These are phyloP conservation scores for Lycocerus yunnanus DNA, from an alignment of 2,888 invertebrate genomes.

Conservation along the genomic window DNA sequence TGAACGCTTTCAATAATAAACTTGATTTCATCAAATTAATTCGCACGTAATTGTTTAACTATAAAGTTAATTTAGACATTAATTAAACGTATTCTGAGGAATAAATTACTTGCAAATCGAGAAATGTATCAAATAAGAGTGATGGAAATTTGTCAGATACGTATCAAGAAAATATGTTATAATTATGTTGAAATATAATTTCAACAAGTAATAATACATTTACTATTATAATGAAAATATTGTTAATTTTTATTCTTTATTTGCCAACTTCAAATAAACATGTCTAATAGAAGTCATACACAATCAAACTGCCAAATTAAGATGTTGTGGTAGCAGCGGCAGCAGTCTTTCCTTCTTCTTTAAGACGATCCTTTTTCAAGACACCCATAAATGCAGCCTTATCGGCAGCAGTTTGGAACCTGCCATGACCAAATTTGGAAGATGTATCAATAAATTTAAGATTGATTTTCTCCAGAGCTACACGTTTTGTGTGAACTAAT, in stretches of 20 bases:
- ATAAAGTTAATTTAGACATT: too few relatives aligned
- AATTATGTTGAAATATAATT: too few relatives aligned
- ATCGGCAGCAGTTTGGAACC: conserved; percentile 98
- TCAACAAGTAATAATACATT: too few relatives aligned
- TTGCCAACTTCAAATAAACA: not conserved
- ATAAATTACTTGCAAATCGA: too few relatives aligned
- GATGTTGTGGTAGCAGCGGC: conserved; percentile 41
- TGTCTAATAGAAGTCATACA: not conserved
- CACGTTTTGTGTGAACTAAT: conserved; percentile 91
- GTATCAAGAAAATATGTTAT: too few relatives aligned
- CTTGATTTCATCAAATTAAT: too few relatives aligned
- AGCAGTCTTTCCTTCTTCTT: conserved; percentile 78
- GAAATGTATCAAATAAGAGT: too few relatives aligned
- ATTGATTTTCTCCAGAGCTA: conserved; percentile 96
- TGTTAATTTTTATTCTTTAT: not conserved
- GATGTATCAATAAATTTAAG: conserved; percentile 99
- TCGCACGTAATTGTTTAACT: too few relatives aligned
- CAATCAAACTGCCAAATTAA: not conserved
- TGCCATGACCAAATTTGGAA: conserved; percentile 99
- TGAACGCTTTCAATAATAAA: too few relatives aligned
- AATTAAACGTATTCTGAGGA: too few relatives aligned
- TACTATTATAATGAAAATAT: too few relatives aligned
- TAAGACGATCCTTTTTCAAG: conserved; percentile 90
- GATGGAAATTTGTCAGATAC: too few relatives aligned
- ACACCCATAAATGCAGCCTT: conserved; percentile 97